Evolutionary conservation across 2,113 vertebrate genomes (phyloP).

Genomic region (Alectura lathami): DNA sequence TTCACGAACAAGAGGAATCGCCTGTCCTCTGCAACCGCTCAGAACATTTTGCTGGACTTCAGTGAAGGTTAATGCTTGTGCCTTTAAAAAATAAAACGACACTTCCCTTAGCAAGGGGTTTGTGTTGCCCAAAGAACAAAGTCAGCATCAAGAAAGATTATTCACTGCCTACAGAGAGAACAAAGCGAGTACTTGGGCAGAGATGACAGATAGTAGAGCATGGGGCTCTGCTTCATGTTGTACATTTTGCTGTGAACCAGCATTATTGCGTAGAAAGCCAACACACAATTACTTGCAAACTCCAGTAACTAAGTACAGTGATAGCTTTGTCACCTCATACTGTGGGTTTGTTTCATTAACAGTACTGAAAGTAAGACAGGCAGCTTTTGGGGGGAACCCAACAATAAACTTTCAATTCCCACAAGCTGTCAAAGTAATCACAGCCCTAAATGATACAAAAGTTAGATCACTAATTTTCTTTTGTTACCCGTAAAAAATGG

Average conservation of each 20-base stretch:
- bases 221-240: not conserved
- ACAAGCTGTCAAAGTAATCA: not conserved
- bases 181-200: not conserved
- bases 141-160: constrained; percentile 15
- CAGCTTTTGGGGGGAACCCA: not conserved
- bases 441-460: not conserved
- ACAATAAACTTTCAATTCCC: not conserved
- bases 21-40: not conserved
- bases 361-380: not conserved
- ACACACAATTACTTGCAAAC: not conserved
- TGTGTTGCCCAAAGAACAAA: constrained; percentile 13
- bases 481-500: not conserved
- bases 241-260: not conserved
- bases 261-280: not conserved
- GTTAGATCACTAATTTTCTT: not conserved
- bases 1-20: not conserved
- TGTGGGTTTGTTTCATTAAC: not conserved
- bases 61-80: constrained; percentile 9
- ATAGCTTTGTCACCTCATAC: not conserved
- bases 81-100: not conserved
- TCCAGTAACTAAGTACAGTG: not conserved
- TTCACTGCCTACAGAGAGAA: not conserved
- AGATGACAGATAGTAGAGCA: not conserved
- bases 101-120: not conserved
- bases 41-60: not conserved